Conservation (phyloP, 2,113 vertebrate genomes). For the Tychaedon coryphoeus region DNA sequence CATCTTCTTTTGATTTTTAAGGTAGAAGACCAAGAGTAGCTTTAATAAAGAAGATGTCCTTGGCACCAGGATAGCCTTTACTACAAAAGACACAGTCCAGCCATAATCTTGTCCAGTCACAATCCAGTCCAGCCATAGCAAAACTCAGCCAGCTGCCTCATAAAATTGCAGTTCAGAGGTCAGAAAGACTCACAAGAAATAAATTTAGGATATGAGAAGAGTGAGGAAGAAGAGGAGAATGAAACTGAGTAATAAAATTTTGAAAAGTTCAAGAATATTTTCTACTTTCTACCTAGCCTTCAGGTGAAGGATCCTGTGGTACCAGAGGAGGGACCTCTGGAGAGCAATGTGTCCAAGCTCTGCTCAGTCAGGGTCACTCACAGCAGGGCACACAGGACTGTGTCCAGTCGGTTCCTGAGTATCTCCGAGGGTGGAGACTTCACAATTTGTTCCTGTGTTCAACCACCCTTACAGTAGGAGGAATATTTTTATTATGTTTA, state of each 20-base stretch:
- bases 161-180: neutral
- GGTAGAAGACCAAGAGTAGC: neutral
- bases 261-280: neutral
- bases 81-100: neutral
- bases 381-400: neutral
- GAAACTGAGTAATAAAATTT: neutral
- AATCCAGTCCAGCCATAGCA: neutral
- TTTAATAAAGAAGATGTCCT: neutral
- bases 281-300: neutral
- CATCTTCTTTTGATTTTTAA: neutral
- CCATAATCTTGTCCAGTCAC: neutral
- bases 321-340: neutral
- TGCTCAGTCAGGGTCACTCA: neutral
- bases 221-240: accelerated
- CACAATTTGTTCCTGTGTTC: neutral
- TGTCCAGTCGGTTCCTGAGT: neutral
- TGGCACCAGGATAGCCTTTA: neutral
- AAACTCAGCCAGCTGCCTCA: neutral
- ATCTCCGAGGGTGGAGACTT: neutral
- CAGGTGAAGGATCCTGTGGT: neutral
- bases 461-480: neutral
- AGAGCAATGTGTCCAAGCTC: neutral
- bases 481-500: neutral
- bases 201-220: neutral
- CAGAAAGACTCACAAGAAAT: neutral